Base-by-base conservation (phyloP, 2,113 vertebrate species). In the Myotis yumanensis region DNA sequence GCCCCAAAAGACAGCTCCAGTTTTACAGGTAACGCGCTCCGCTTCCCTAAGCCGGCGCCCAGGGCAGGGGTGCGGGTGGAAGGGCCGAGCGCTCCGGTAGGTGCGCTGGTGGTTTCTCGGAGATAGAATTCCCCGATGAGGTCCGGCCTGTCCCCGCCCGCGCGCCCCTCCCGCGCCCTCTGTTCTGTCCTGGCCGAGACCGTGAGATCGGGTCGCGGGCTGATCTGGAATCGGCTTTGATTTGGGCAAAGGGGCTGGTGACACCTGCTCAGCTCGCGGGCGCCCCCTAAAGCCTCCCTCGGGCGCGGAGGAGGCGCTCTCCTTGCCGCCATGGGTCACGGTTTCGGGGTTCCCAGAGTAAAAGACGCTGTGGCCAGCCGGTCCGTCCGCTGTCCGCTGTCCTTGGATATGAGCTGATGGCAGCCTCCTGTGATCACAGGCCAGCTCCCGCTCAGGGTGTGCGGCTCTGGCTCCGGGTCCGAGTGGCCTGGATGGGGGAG, bases 1-100 rank as follows among this genome's bases (percentile, higher is more conserved):
- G 99, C 98, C 99, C 99, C 98, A 99, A 99, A 99, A 99, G 99
- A 90, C 99, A 99, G 98, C 99, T 99, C 98, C 99, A 99, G 98
- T 99, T 99, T 98, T 99, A 99, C 99, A 99, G 99, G 99, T 99
- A 99, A 98, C 59, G 92, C 93, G 95, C 93, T 89, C 94, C 43
- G 10, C 92, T 69, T 79, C 84, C 93, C 89, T 48, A 35, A 40
- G 62, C 69, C 23, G 7, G 5, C 62, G 82, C 75, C 1, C 18
- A 20, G 28, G 62, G 40, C 80, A 4, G 35, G 68, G 87, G 91
- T 37, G 11, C 32, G 43, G 84, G 90, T 14, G 92, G 93, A 72
- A 23, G 40, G 93, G 37, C 48, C 32, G 2, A 1, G 9, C 17
- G 2, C 8, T 25, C 52, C 0, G 2, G 46, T 11, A 10, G 9